phyloP scores from a whole-genome alignment of 2,113 vertebrate genomes.

The Nibea albiflora region DNA sequence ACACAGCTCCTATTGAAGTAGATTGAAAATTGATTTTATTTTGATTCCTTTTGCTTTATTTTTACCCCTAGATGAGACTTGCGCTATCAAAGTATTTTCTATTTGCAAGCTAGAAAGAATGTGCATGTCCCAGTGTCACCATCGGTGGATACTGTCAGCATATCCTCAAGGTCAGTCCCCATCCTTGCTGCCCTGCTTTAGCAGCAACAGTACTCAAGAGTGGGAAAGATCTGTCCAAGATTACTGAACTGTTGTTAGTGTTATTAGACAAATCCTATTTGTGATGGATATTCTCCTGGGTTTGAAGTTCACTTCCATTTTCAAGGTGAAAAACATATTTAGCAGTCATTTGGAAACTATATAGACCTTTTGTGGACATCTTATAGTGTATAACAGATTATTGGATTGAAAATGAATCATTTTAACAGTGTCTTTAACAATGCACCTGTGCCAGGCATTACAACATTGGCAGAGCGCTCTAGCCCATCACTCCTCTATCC shows the following conservation, averaged over 20 bases:
- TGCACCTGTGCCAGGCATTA: constrained; percentile 75
- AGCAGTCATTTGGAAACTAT: constrained; percentile 72
- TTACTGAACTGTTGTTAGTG: constrained; percentile 29
- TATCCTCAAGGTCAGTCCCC: constrained; percentile 45
- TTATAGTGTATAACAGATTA: constrained; percentile 66
- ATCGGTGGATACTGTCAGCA: constrained; percentile 7
- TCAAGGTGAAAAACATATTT: constrained; percentile 76
- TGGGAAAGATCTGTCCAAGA: constrained; percentile 38
- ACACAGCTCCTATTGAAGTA: constrained; percentile 13
- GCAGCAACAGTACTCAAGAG: constrained; percentile 18
- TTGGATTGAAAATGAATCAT: constrained; percentile 78
- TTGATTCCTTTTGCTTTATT: constrained; percentile 21
- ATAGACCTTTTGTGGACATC: constrained; percentile 72
- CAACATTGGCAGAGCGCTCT: constrained; percentile 66
- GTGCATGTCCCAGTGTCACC: background rate
- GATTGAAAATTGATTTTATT: constrained; percentile 37
- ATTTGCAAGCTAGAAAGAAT: constrained; percentile 5
- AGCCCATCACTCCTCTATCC: constrained; percentile 61
- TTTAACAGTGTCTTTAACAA: constrained; percentile 79
- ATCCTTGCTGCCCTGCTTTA: constrained; percentile 12
- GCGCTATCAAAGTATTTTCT: constrained; percentile 3
- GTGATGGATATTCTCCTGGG: constrained; percentile 51
- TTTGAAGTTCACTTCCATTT: constrained; percentile 61
- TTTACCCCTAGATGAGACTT: constrained; percentile 14
- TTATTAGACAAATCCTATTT: constrained; percentile 59